Evolutionary conservation across 2,888 invertebrate species (phyloP).

Genomic region (Agapetus fuscipes): DNA sequence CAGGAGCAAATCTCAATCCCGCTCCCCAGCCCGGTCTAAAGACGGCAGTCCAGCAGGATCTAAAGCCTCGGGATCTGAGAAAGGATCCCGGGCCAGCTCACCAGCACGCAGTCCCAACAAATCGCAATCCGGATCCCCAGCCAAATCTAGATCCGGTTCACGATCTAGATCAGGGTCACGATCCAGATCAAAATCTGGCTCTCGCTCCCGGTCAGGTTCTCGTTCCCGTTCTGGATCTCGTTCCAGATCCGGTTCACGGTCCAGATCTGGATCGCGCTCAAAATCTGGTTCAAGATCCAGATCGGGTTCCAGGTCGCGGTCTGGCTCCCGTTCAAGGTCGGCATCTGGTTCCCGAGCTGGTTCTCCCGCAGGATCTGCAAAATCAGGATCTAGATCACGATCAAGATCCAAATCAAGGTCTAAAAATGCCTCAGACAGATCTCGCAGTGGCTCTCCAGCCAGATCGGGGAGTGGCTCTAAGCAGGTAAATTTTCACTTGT

Average conservation of each 20-base stretch:
- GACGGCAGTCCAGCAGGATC: not conserved
- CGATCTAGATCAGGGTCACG: slow-evolving; percentile 24
- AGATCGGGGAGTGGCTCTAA: slow-evolving; percentile 37
- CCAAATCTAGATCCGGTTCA: slow-evolving; percentile 17
- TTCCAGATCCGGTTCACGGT: slow-evolving; percentile 26
- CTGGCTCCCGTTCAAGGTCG: slow-evolving; percentile 26
- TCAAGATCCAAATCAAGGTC: slow-evolving; percentile 26
- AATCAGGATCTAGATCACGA: slow-evolving; percentile 32
- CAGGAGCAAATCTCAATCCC: slow-evolving; percentile 27
- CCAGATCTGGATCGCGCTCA: slow-evolving; percentile 19
- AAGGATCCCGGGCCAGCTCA: not conserved
- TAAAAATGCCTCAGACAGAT: slow-evolving; percentile 30
- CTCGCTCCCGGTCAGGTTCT: slow-evolving; percentile 26
- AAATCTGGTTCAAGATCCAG: slow-evolving; percentile 22
- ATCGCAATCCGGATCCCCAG: slow-evolving; percentile 9
- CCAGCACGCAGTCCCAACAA: too few species aligned
- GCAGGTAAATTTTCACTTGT: slow-evolving; percentile 25
- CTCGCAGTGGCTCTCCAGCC: slow-evolving; percentile 32
- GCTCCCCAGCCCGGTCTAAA: slow-evolving; percentile 22
- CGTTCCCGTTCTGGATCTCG: slow-evolving; percentile 28
- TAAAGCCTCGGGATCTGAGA: too few species aligned
- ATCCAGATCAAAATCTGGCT: slow-evolving; percentile 25
- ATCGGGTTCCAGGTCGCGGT: slow-evolving; percentile 23
- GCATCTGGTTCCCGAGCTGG: slow-evolving; percentile 29
- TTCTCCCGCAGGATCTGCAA: too few species aligned